Conservation (phyloP, 1,140 invertebrate genomes). For the Drosophila miranda region DNA sequence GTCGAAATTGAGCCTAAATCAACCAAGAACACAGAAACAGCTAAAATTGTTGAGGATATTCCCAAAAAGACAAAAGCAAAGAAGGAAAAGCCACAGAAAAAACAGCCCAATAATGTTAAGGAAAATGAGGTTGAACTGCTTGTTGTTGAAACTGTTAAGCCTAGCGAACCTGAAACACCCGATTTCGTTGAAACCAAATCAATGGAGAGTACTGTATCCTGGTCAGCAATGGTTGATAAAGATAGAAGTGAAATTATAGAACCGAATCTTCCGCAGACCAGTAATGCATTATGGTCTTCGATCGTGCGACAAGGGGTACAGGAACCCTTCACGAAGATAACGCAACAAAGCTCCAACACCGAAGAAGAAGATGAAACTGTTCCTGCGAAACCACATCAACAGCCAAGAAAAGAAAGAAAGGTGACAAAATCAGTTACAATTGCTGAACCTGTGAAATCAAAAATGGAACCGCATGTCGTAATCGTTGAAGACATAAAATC, state of each 20-base stretch:
- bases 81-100: constrained; percentile 32
- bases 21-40: neutral
- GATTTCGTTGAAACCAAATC: neutral
- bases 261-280: neutral
- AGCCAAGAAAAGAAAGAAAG: constrained; percentile 18
- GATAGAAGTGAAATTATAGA: constrained; percentile 3
- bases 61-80: constrained; percentile 26
- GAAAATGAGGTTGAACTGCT: neutral
- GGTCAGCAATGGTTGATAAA: constrained; percentile 49
- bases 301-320: constrained; percentile 60
- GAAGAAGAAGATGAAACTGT: neutral
- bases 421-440: neutral
- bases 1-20: neutral
- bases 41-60: neutral
- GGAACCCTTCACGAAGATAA: constrained; percentile 38
- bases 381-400: constrained; percentile 2
- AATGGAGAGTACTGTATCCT: constrained; percentile 13
- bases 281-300: constrained; percentile 51
- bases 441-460: too few species aligned
- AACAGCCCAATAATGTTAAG: neutral
- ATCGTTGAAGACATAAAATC: neutral
- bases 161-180: neutral
- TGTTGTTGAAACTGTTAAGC: neutral
- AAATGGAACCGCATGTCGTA: neutral
- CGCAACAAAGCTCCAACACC: constrained; percentile 4